Percentiles rank a stretch among this genome's conserved stretches.
These are phyloP conservation scores for Idris sp. DNA, from an alignment of 1,140 invertebrate species.

Conservation along the genomic window DNA sequence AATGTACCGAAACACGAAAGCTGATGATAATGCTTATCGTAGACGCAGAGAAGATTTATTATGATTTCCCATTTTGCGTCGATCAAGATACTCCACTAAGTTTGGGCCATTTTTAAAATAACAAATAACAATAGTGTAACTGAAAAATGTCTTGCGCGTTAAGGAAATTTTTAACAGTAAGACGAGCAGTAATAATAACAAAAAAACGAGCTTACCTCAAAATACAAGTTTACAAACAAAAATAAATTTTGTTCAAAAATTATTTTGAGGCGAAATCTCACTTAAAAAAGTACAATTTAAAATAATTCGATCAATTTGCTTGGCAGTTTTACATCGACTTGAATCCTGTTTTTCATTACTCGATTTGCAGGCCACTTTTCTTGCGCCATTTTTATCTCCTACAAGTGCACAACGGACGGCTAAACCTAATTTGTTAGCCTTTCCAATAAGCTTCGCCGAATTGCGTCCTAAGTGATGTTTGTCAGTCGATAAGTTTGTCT, in stretches of 20 bases:
- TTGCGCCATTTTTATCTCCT: constrained; percentile 12
- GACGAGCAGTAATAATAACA: no score
- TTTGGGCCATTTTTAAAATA: constrained; percentile 10
- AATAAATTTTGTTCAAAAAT: no score
- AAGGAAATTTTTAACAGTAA: no score
- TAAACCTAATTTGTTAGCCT: constrained; percentile 47
- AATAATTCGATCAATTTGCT: constrained; percentile 17
- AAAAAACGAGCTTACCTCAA: no score
- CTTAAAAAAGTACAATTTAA: no score
- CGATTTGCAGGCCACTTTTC: constrained; percentile 9
- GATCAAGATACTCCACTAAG: constrained; percentile 18
- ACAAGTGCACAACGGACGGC: constrained; percentile 26
- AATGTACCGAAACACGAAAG: constrained; percentile 53
- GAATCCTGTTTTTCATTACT: constrained; percentile 19
- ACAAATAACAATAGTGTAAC: background rate
- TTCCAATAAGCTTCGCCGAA: constrained; percentile 23
- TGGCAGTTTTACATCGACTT: constrained; percentile 11
- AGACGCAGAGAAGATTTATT: constrained; percentile 50
- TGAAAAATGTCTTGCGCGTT: background rate
- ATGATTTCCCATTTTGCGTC: constrained; percentile 48
- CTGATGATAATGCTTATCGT: constrained; percentile 61
- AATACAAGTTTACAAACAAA: no score
- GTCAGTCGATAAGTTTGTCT: constrained; percentile 22
- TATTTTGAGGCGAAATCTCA: no score
- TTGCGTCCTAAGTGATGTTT: constrained; percentile 28